Evolutionary conservation across 2,888 invertebrate species (phyloP), one percentile per base, ranked within the genome.

Genomic region (Synanthedon myopaeformis): DNA sequence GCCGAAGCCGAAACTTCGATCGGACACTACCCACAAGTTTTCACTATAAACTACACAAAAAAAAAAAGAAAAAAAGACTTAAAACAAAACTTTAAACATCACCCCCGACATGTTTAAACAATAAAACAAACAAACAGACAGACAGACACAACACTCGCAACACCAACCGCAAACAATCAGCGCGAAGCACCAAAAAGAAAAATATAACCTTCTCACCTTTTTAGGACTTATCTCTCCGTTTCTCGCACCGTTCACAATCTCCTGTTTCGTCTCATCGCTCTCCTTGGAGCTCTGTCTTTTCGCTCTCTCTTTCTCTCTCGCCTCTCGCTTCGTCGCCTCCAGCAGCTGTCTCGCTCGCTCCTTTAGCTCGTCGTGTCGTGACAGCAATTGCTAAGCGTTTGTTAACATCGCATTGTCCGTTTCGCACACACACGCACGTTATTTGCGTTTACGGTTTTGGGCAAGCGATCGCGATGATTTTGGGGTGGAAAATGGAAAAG

Each of bases 321-420:
- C 90, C 63, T 93, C 93, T 53, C 90, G 82, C 75, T 92, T 91
- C 14, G 94, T 92, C 64, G 94, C 93, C 70, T 95, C 95, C 63
- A 96, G 89, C 76, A 96, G 89, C 76, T 93, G 91, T 75, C 94
- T 91, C 63, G 96, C 96, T 82, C 94, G 87, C 87, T 95, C 94
- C 76, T 94, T 92, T 65, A 96, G 89, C 83, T 96, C 95, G 66
- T 94, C 93, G 72, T 95, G 94, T 54, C 95, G 91, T 63, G 93
- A 92, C 70, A 93, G 86, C 74, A 93, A 86, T 85, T 92, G 91
- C 93, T 94, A 75, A 76, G 72, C 73, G 67, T 64, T 59, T 61
- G 63, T 67, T 62, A 45, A 63, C 57, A 58, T 65, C 64, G 65
- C 51, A 59, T 64, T 61, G 66, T 66, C 69, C 69, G 72, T 69